Evolutionary conservation across 2,113 vertebrate genomes (phyloP), one percentile per base, ranked within the genome.

Genomic region (Callopanchax toddi): DNA sequence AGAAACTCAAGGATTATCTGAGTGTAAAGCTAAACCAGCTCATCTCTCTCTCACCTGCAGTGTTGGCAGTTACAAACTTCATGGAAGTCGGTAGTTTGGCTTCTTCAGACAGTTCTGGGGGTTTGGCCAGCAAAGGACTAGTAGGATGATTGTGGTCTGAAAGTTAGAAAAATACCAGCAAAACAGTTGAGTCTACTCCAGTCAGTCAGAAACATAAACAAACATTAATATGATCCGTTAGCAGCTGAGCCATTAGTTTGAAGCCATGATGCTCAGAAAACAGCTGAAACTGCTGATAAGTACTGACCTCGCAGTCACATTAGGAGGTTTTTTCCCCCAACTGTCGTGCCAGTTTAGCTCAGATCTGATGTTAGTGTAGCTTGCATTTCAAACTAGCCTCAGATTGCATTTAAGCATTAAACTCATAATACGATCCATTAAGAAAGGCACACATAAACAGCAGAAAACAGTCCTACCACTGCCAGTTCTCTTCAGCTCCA

Each of bases 401-500:
- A 37, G 10, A 32, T 32, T 32, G 29, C 29, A 32, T 32, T 32
- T 26, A 26, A 26, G 6, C 3, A 26, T 26, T 26, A 26, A 6
- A 36, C 3, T 36, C 34, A 37, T 37, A 8, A 32, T 32, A 8
- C n/a, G n/a, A n/a, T n/a, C n/a, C n/a, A n/a, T n/a, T n/a, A n/a
- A n/a, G n/a, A n/a, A n/a, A n/a, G n/a, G n/a, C n/a, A n/a, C n/a
- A n/a, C n/a, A n/a, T n/a, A n/a, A n/a, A n/a, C n/a, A n/a, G n/a
- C n/a, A n/a, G 25, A 67, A 15, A 20, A 6, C 23, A 3, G 17
- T 67, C 87, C 92, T 91, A 99, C 97, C 97, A 32, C 94, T 98
- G 93, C 94, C 93, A 26, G 95, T 94, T 84, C 97, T 95, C 89
- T 99, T 99, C 68, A 99, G 93, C 76, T 99, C 97, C 97, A 99